phyloP scores from a whole-genome alignment of 2,888 invertebrate species.

The Drosophila mulleri region DNA sequence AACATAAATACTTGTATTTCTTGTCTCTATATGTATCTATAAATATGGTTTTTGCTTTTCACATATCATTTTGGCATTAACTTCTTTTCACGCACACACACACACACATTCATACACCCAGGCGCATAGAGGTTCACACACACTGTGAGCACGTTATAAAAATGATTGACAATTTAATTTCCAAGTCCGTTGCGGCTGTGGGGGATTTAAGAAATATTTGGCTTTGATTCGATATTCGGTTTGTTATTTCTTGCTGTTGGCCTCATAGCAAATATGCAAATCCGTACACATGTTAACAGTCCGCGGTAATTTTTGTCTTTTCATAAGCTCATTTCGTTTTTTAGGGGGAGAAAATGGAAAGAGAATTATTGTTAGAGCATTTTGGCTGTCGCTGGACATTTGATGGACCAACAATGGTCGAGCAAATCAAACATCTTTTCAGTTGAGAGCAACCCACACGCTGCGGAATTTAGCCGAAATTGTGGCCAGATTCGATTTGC shows the following conservation, averaged over 20 bases:
- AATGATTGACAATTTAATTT: slow-evolving; percentile 83
- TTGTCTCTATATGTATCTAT: slow-evolving; percentile 36
- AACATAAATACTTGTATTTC: slow-evolving; percentile 55
- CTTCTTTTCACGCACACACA: slow-evolving; percentile 69
- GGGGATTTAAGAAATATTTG: slow-evolving; percentile 73
- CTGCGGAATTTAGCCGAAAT: slow-evolving; percentile 55
- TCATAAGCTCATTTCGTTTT: slow-evolving; percentile 1
- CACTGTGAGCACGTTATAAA: slow-evolving; percentile 67
- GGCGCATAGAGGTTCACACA: slow-evolving; percentile 2
- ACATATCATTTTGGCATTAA: slow-evolving; percentile 76
- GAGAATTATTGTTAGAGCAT: slow-evolving; percentile 38
- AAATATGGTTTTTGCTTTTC: slow-evolving; percentile 51
- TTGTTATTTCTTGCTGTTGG: slow-evolving; percentile 50
- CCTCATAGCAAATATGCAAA: slow-evolving; percentile 72
- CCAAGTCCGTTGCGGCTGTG: slow-evolving; percentile 57
- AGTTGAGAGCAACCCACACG: slow-evolving; percentile 63
- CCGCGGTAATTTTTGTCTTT: slow-evolving; percentile 27
- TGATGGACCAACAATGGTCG: slow-evolving; percentile 56
- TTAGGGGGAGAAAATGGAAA: slow-evolving; percentile 10
- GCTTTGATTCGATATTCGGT: slow-evolving; percentile 57
- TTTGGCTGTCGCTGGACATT: slow-evolving; percentile 44
- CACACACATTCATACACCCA: slow-evolving; percentile 53
- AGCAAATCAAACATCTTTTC: slow-evolving; percentile 46
- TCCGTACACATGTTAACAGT: slow-evolving; percentile 64
- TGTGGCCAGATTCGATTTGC: slow-evolving; percentile 48